Percentiles rank a stretch among this genome's conserved stretches.
Evolutionary conservation across 2,888 invertebrate species (phyloP).

Genomic region (Glaucopsyche alexis): DNA sequence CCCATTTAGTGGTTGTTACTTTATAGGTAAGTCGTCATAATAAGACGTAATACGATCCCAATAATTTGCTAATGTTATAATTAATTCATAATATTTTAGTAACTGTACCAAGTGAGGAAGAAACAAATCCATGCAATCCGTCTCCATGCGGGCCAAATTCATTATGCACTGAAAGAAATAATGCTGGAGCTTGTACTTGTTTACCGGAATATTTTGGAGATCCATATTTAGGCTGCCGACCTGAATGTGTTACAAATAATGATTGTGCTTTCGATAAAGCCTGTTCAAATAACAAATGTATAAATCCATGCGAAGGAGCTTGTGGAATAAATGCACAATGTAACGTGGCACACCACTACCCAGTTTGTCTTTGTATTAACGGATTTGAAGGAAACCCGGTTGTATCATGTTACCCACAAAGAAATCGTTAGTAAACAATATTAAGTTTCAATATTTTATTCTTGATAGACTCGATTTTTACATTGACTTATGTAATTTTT

Average conservation of each 20-base stretch:
- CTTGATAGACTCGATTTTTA: background rate
- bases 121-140: slow-evolving; percentile 88
- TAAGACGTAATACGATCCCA: background rate
- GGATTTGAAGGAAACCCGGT: slow-evolving; percentile 90
- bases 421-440: slow-evolving; percentile 62
- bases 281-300: slow-evolving; percentile 91
- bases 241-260: slow-evolving; percentile 90
- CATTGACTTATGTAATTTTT: slow-evolving; percentile 48
- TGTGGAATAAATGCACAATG: slow-evolving; percentile 91
- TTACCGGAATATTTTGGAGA: slow-evolving; percentile 91
- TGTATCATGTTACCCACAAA: slow-evolving; percentile 74
- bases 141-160: slow-evolving; percentile 94
- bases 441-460: slow-evolving; percentile 30
- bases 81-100: slow-evolving; percentile 54
- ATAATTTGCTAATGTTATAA: background rate
- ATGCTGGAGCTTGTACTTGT: slow-evolving; percentile 91
- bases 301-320: slow-evolving; percentile 89
- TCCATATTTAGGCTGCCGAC: slow-evolving; percentile 91
- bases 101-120: slow-evolving; percentile 81
- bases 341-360: slow-evolving; percentile 89
- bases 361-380: slow-evolving; percentile 88
- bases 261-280: slow-evolving; percentile 88
- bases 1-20: slow-evolving; percentile 88
- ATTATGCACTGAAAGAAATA: slow-evolving; percentile 89
- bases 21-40: slow-evolving; percentile 60